These are phyloP conservation scores for Oreochromis mossambicus DNA, from an alignment of 2,797 vertebrate genomes.

Conservation along the genomic window DNA sequence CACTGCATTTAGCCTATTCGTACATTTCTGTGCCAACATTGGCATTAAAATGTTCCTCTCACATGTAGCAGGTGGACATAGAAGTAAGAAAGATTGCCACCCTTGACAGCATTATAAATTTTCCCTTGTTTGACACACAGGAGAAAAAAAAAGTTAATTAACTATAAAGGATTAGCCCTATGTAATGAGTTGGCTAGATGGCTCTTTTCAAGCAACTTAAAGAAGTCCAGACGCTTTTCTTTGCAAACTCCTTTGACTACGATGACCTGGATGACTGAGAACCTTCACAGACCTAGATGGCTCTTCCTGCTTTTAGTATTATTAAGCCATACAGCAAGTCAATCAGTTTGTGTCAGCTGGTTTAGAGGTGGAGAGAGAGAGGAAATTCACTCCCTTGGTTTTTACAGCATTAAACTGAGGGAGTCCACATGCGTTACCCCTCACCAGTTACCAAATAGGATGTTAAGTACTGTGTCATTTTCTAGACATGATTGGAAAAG, in stretches of 20 bases:
- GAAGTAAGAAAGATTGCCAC: not conserved
- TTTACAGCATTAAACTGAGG: constrained; percentile 6
- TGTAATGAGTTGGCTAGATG: constrained; percentile 59
- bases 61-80: not conserved
- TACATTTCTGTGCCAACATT: not conserved
- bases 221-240: too few species aligned
- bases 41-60: constrained; percentile 12
- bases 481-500: constrained; percentile 28
- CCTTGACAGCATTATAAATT: constrained; percentile 47
- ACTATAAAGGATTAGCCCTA: constrained; percentile 62
- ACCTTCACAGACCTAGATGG: too few species aligned
- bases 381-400: constrained; percentile 1
- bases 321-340: constrained; percentile 54
- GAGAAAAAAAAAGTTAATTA: constrained; percentile 57
- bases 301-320: constrained; percentile 67
- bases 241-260: too few species aligned
- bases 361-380: constrained; percentile 25
- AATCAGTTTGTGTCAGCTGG: constrained; percentile 58
- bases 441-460: constrained; percentile 23
- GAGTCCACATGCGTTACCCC: not conserved
- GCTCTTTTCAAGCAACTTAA: too few species aligned
- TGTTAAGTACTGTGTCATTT: constrained; percentile 29
- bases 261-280: too few species aligned
- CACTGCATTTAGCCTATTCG: not conserved
- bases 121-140: constrained; percentile 43